These are phyloP conservation scores for Hydrolagus affinis DNA, from an alignment of 2,113 vertebrate genomes.

Conservation along the genomic window DNA sequence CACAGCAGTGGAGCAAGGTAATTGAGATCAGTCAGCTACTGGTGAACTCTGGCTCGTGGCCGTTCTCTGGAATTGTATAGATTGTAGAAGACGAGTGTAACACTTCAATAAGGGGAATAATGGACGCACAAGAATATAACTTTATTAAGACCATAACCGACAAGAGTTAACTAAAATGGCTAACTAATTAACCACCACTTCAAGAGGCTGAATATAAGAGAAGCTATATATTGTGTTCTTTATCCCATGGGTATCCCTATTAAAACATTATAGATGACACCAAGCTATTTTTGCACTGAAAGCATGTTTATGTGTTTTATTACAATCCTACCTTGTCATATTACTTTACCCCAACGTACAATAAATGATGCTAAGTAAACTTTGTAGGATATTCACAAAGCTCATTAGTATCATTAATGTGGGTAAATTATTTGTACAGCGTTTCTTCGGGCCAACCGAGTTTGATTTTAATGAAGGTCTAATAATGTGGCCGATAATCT, in stretches of 20 bases:
- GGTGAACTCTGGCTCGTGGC: background rate
- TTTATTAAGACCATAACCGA: constrained; percentile 4
- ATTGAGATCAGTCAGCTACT: constrained; percentile 16
- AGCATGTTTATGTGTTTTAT: constrained; percentile 28
- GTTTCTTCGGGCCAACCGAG: background rate
- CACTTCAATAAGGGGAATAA: background rate
- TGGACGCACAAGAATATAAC: background rate
- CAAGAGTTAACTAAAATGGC: constrained; percentile 7
- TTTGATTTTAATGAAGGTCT: background rate
- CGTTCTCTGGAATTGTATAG: background rate
- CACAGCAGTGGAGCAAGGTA: background rate
- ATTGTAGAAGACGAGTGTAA: background rate
- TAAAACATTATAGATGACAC: constrained; percentile 31
- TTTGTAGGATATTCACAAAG: constrained; percentile 32
- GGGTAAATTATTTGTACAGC: constrained; percentile 23
- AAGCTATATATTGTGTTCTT: constrained; percentile 15
- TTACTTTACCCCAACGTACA: constrained; percentile 26
- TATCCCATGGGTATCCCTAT: constrained; percentile 32
- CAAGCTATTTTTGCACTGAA: constrained; percentile 19
- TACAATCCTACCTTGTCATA: constrained; percentile 25
- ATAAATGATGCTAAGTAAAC: constrained; percentile 33
- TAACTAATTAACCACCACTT: constrained; percentile 24
- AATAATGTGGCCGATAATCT: background rate
- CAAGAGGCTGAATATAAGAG: constrained; percentile 24
- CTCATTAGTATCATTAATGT: constrained; percentile 29